A percentile compares a stretch with the other conserved stretches of the same genome.
Conservation (phyloP, 2,113 vertebrate species). For the Vulpes lagopus region DNA sequence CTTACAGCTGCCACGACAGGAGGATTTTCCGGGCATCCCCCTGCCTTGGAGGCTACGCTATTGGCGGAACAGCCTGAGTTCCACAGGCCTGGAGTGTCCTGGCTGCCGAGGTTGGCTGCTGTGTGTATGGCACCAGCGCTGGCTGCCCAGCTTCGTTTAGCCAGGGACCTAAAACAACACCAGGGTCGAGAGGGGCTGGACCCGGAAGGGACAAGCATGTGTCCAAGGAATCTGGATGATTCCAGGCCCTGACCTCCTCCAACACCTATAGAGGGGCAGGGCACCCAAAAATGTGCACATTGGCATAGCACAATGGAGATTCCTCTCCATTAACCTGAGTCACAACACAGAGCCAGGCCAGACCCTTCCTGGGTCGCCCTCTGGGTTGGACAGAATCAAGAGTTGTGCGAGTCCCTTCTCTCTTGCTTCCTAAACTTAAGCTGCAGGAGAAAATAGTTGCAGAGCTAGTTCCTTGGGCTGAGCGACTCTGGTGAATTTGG, state of each 20-base stretch:
- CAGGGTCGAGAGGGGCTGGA: neutral
- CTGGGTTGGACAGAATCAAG: too few species aligned
- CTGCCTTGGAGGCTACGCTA: neutral
- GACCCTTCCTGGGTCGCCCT: neutral
- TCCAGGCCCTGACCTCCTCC: neutral
- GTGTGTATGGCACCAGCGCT: too few species aligned
- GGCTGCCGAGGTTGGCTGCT: too few species aligned
- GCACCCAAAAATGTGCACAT: neutral
- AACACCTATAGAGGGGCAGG: neutral
- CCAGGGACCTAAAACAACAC: too few species aligned
- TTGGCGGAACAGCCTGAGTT: neutral
- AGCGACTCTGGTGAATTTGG: too few species aligned
- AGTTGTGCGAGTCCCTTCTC: neutral
- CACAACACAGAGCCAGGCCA: too few species aligned
- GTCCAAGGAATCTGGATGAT: neutral
- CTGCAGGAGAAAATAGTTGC: neutral
- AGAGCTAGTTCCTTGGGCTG: too few species aligned
- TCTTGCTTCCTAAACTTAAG: too few species aligned
- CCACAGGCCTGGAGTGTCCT: neutral
- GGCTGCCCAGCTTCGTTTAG: too few species aligned
- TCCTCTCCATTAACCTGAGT: neutral
- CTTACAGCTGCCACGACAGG: neutral
- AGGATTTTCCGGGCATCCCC: too few species aligned
- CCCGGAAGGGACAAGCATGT: neutral
- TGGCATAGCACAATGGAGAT: neutral